Evolutionary conservation across 2,797 vertebrate species (phyloP).

Genomic region (Coregonus ussuriensis): DNA sequence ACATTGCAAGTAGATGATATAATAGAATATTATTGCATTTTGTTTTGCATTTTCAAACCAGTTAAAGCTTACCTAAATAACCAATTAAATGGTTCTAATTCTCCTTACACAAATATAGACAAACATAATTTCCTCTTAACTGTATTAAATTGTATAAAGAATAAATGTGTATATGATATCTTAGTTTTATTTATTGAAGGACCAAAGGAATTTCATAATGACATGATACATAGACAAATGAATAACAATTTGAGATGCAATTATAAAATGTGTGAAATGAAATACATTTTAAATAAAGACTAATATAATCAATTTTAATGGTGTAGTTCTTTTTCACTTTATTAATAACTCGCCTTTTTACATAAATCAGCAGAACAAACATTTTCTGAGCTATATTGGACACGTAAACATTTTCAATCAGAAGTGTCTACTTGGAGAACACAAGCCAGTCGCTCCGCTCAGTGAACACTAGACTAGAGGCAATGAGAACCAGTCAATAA

Average conservation of each 20-base stretch:
- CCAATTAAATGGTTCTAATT: constrained; percentile 63
- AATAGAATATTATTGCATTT: constrained; percentile 50
- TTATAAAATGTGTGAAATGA: constrained; percentile 81
- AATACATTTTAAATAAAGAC: constrained; percentile 84
- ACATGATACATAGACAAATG: constrained; percentile 78
- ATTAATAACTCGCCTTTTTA: constrained; percentile 51
- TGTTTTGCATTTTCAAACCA: constrained; percentile 57
- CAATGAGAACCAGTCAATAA: background rate
- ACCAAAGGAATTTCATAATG: constrained; percentile 86
- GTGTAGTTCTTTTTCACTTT: constrained; percentile 78
- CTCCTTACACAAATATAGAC: constrained; percentile 65
- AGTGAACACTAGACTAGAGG: background rate
- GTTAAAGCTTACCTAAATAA: constrained; percentile 51
- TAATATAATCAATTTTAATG: constrained; percentile 83
- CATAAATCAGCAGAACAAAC: constrained; percentile 37
- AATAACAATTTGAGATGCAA: constrained; percentile 84
- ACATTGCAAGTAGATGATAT: constrained; percentile 44
- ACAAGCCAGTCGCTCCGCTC: constrained; percentile 8
- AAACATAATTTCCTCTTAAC: constrained; percentile 78
- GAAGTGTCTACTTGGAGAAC: background rate
- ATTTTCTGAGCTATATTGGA: constrained; percentile 32
- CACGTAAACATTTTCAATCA: constrained; percentile 18
- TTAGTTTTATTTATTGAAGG: constrained; percentile 90
- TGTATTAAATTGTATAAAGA: constrained; percentile 92
- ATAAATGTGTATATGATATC: constrained; percentile 92